A percentile compares a stretch with the other conserved stretches of the same genome.
Conservation (phyloP, 2,888 invertebrate species). For the Xestia xanthographa region DNA sequence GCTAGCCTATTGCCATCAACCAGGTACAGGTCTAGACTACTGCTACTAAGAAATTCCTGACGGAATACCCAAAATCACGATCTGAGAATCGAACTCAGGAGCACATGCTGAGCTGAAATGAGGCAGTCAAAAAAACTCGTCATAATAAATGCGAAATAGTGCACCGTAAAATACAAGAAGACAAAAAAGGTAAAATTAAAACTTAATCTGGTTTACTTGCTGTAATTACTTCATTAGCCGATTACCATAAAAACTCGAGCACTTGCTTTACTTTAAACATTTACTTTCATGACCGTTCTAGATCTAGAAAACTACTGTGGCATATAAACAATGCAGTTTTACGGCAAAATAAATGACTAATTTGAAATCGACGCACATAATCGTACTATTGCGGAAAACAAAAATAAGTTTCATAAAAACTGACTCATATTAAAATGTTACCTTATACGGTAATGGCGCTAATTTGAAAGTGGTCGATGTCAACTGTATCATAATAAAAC, state of each 20-base stretch:
- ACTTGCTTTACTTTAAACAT: conserved; percentile 21
- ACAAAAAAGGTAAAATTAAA: conserved; percentile 20
- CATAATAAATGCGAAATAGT: not conserved
- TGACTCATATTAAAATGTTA: conserved; percentile 37
- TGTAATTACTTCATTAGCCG: conserved; percentile 46
- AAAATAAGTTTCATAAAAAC: conserved; percentile 27
- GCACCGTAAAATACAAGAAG: not conserved
- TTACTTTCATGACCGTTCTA: conserved; percentile 40
- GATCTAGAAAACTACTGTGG: conserved; percentile 22
- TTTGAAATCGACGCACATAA: not conserved
- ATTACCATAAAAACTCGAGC: conserved; percentile 26
- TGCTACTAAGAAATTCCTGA: not conserved
- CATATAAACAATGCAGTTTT: conserved; percentile 9
- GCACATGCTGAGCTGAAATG: not conserved
- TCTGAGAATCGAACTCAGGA: too few species aligned
- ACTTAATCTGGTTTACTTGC: conserved; percentile 15
- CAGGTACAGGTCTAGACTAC: not conserved
- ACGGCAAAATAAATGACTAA: conserved; percentile 14
- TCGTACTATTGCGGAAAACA: conserved; percentile 19
- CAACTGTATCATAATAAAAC: conserved; percentile 41
- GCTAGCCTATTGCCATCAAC: not conserved
- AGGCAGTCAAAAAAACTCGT: not conserved
- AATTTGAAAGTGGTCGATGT: conserved; percentile 57
- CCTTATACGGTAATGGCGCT: conserved; percentile 50
- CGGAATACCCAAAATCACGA: not conserved